phyloP scores from a whole-genome alignment of 2,888 invertebrate genomes.

The Ichneumoninae sp. region DNA sequence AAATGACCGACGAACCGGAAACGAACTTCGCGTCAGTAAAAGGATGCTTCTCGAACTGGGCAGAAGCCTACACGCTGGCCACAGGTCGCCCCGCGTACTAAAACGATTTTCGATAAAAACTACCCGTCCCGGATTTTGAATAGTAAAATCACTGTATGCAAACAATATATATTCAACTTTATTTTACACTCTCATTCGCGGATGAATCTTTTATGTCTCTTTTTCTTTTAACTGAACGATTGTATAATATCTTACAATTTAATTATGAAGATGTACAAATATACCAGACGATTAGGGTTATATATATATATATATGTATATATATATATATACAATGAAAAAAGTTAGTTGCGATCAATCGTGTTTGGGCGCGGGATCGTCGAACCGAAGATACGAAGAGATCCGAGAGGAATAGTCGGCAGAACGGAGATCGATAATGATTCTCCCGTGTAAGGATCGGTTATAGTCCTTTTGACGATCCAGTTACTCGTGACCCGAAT shows the following conservation, averaged over 20 bases:
- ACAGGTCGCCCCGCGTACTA: constrained; percentile 60
- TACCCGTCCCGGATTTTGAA: background rate
- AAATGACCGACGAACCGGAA: constrained; percentile 67
- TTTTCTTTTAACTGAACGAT: constrained; percentile 31
- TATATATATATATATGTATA: constrained; percentile 15
- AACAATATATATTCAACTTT: constrained; percentile 58
- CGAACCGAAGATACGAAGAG: background rate
- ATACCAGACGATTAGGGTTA: constrained; percentile 13
- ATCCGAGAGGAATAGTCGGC: background rate
- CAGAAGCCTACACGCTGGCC: constrained; percentile 56
- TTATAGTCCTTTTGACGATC: background rate
- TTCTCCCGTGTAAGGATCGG: background rate
- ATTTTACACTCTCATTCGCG: constrained; percentile 55
- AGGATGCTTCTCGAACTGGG: constrained; percentile 67
- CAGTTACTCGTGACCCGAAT: background rate
- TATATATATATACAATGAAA: constrained; percentile 46
- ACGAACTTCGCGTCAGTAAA: constrained; percentile 53
- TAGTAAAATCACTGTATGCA: constrained; percentile 48
- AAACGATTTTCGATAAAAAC: background rate
- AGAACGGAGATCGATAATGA: background rate
- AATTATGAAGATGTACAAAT: constrained; percentile 60
- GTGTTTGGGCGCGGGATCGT: background rate
- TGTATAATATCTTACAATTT: constrained; percentile 31
- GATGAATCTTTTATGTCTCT: background rate
- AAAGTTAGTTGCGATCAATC: constrained; percentile 36